Base-by-base conservation (phyloP, 1,140 invertebrate species). In the Halesus radiatus region DNA sequence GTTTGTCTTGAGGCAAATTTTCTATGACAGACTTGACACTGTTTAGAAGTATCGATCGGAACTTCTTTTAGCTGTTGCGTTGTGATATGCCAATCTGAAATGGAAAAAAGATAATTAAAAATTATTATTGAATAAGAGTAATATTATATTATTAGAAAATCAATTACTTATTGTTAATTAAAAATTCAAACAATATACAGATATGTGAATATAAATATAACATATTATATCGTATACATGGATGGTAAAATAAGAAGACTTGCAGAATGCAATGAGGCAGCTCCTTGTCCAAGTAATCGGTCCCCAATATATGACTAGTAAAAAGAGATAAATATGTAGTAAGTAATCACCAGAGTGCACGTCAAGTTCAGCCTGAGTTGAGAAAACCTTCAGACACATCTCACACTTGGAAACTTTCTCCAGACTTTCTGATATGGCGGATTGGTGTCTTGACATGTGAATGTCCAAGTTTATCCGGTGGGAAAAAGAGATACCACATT, bases 391-490 rank as follows among this genome's bases (percentile, higher is more conserved):
- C 16, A 72, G 29, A 22, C 77, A 79, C 18, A 60, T 56, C 5
- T 56, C n/a, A 52, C 77, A 79, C 32, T 60, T 79, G 18, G 53
- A 15, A 10, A 45, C 16, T 22, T 79, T 26, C 20, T 32, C 6
- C 18, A n/a, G 18, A 54, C 10, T 73, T 53, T 29, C 29, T 10
- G 22, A n/a, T 45, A 10, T 20, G 4, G 26, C 23, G 15, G 54
- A 10, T 60, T 72, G 64, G 37, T 79, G 77, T 26, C 77, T 72
- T 6, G 50, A 13, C 52, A 73, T 60, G 20, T 79, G 77, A n/a
- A 79, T 79, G 18, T 79, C 77, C n/a, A 72, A 20, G 50, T 79
- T 79, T 8, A 79, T 79, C 13, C 53, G 23, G 37, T 79, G 77
- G 10, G 50, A 54, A 73, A 79, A 79, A 15, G 77, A 79, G 8